Evolutionary conservation across 1,140 invertebrate genomes (phyloP), one percentile per base, ranked within the genome.

Genomic region (Zaprionus kolodkinae): DNA sequence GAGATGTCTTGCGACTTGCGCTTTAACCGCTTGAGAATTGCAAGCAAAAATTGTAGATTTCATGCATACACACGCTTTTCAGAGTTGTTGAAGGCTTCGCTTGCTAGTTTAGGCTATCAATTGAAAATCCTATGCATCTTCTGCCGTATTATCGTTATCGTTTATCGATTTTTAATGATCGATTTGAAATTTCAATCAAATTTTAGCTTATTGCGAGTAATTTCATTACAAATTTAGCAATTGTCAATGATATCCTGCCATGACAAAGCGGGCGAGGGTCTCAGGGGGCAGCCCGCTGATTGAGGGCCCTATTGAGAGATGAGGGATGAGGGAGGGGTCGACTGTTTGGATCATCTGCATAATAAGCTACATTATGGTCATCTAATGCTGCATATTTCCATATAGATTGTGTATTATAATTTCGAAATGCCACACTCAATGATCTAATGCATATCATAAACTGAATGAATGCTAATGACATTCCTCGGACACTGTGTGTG

Each of bases 361-460:
- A 74, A 74, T 74, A 74, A 63, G 59, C 66, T 54, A 74, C 66
- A 70, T 74, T 74, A 70, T 70, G 66, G 66, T 52, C 59, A 74
- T 38, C 59, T 69, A 74, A 69, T 70, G 48, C 71, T 33, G 21
- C 25, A 57, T 57, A 74, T 74, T 74, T 74, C 21, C 72, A 74
- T 74, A 74, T 74, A 74, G 72, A 74, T 74, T 74, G 72, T 74
- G 59, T 70, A 74, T 74, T 74, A 74, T 74, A 70, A 74, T 74
- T 74, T 13, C 59, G 33, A 63, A 74, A 69, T 74, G 72, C 66
- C 66, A 72, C 70, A 72, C 70, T 72, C 70, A 67, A 67, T 72
- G 63, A 72, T 67, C 70, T 70, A 74, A 74, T 52, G 66, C 72
- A 74, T 74, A 69, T 63, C 72, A 70, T 70, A 30, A 71, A 65